phyloP scores from a whole-genome alignment of 2,797 vertebrate genomes.

The Acipenser oxyrinchus region DNA sequence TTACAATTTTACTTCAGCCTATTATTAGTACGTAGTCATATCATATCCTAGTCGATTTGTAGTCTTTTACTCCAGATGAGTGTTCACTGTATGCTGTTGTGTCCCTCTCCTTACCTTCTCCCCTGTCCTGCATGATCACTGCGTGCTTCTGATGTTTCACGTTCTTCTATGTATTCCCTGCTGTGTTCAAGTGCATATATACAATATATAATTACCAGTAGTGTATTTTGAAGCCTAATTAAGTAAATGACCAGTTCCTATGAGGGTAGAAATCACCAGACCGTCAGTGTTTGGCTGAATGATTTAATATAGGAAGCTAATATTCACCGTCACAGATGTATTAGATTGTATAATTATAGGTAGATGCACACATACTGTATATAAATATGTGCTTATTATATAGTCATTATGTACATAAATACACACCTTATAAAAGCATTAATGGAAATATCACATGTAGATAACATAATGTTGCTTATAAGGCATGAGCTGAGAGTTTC shows the following conservation, averaged over 20 bases:
- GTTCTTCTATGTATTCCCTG: conserved; percentile 42
- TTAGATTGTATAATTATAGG: no score
- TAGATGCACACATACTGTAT: no score
- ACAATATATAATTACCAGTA: conserved; percentile 21
- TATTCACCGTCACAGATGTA: no score
- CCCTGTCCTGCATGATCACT: conserved; percentile 48
- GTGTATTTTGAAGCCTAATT: conserved; percentile 52
- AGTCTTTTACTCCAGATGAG: conserved; percentile 31
- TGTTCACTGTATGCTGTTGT: conserved; percentile 24
- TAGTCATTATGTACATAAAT: neutral
- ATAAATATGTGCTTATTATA: no score
- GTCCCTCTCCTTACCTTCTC: conserved; percentile 23
- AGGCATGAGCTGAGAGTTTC: no score
- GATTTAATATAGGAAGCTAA: no score
- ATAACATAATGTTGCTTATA: no score
- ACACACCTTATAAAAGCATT: neutral
- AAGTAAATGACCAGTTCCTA: conserved; percentile 36
- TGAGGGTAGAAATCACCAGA: neutral
- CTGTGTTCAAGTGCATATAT: conserved; percentile 32
- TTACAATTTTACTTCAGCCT: conserved; percentile 24
- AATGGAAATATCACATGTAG: neutral
- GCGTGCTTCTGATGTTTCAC: conserved; percentile 45
- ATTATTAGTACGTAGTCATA: conserved; percentile 35
- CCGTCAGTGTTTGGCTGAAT: no score
- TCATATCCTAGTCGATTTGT: conserved; percentile 30